phyloP scores from a whole-genome alignment of 2,113 vertebrate genomes.

The Lophotis ruficrista region DNA sequence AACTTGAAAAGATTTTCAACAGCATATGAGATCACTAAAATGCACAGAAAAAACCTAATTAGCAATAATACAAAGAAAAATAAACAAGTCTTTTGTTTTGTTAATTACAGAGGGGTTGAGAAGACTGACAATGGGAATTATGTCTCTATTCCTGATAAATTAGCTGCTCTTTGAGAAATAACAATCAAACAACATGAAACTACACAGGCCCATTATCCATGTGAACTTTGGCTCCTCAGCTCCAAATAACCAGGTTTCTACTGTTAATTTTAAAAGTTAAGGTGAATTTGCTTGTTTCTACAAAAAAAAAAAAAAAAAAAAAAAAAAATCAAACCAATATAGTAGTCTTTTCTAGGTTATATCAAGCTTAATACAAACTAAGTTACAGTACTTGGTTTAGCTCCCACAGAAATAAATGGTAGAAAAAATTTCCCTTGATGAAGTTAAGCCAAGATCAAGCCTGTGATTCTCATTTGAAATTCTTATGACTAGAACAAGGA shows the following conservation, averaged over 20 bases:
- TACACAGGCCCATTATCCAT: background rate
- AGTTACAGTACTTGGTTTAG: background rate
- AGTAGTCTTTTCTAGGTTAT: background rate
- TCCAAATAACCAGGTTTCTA: background rate
- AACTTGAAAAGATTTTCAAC: background rate
- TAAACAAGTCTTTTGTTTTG: background rate
- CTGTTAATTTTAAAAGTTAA: background rate
- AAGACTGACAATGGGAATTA: background rate
- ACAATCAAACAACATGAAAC: background rate
- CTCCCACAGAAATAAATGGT: background rate
- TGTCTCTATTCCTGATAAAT: background rate
- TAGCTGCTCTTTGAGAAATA: background rate
- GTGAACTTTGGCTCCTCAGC: background rate
- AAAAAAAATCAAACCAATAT: background rate
- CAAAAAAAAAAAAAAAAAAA: background rate
- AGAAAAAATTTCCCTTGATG: background rate
- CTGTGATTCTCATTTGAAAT: background rate
- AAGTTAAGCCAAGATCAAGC: background rate
- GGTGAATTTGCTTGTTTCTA: background rate
- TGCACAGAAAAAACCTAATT: background rate
- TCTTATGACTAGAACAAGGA: background rate
- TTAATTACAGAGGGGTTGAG: background rate
- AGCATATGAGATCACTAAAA: background rate
- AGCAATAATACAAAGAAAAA: background rate
- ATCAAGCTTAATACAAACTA: background rate